Conservation (phyloP, 2,888 invertebrate genomes). For the Chironomus tentans region DNA sequence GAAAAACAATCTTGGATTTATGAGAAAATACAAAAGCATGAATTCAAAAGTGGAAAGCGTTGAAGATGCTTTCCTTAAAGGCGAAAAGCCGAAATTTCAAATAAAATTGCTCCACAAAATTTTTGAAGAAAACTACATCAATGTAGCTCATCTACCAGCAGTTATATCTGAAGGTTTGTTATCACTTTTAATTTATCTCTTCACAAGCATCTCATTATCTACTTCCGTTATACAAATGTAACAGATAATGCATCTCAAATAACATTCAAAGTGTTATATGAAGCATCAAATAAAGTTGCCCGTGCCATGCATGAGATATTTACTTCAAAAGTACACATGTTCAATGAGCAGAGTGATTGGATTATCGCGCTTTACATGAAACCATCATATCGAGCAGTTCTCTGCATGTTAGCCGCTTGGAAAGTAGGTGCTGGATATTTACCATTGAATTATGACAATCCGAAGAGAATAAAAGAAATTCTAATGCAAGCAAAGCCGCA, state of each 20-base stretch:
- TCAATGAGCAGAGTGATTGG: neutral
- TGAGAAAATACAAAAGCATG: no score
- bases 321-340: neutral
- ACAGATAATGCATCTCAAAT: neutral
- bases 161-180: no score
- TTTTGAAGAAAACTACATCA: no score
- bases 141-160: no score
- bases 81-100: no score
- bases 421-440: neutral
- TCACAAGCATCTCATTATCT: no score
- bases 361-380: neutral
- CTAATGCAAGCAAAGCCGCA: neutral
- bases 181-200: no score
- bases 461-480: neutral
- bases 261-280: neutral
- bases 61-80: no score
- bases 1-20: no score
- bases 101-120: no score
- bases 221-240: no score
- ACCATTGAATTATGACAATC: neutral
- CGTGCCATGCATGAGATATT: neutral
- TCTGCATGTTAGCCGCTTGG: neutral
- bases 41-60: no score
- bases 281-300: neutral
- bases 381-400: neutral